These are phyloP conservation scores for Ellobius talpinus DNA, from an alignment of 2,113 vertebrate genomes.

Conservation along the genomic window DNA sequence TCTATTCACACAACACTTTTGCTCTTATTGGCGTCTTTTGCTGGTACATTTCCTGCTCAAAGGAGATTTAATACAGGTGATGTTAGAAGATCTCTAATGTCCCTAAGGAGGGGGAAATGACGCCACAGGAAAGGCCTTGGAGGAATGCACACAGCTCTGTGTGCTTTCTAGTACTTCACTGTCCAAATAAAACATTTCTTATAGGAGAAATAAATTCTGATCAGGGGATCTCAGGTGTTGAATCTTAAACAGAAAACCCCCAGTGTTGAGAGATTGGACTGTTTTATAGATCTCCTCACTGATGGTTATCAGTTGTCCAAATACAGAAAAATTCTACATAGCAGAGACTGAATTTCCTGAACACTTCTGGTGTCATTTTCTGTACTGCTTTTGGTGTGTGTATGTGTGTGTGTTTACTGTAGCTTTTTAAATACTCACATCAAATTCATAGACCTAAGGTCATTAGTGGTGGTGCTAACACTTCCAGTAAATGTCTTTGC, in stretches of 20 bases:
- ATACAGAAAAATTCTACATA: neutral
- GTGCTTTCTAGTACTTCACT: neutral
- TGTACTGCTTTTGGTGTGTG: neutral
- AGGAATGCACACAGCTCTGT: neutral
- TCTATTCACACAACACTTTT: neutral
- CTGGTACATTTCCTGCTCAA: slow-evolving; percentile 5
- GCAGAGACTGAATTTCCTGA: neutral
- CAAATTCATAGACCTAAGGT: neutral
- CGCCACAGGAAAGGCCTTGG: neutral
- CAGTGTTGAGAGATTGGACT: neutral
- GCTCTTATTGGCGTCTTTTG: neutral
- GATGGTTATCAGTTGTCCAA: neutral
- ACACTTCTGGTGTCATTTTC: neutral
- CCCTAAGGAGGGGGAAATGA: neutral
- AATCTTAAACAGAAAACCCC: slow-evolving; percentile 34
- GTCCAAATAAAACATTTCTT: slow-evolving; percentile 1
- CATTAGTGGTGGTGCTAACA: neutral
- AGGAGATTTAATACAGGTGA: neutral
- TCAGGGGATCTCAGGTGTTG: neutral
- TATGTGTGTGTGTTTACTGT: neutral
- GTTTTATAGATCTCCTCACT: neutral
- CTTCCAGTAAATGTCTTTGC: neutral
- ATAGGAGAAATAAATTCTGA: neutral
- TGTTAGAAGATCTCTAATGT: neutral
- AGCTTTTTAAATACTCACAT: neutral